A percentile compares a stretch with the other conserved stretches of the same genome.
phyloP scores from a whole-genome alignment of 2,888 invertebrate genomes.

The Reticulitermes lucifugus region DNA sequence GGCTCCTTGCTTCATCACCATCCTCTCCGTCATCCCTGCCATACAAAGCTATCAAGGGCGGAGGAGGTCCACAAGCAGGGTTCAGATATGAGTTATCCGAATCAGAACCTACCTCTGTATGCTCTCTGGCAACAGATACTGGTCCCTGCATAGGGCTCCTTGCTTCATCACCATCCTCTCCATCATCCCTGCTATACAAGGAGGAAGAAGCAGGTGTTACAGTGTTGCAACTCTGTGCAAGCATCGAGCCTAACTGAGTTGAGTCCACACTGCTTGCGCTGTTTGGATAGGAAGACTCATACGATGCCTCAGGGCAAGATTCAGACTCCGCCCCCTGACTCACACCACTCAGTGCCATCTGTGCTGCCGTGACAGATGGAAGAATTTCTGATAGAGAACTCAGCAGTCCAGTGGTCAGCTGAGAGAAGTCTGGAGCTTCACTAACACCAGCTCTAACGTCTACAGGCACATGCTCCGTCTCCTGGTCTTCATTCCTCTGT shows the following conservation, averaged over 20 bases:
- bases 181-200: background rate
- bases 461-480: constrained; percentile 23
- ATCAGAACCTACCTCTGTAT: background rate
- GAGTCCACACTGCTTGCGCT: constrained; percentile 34
- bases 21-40: background rate
- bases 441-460: background rate
- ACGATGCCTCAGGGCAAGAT: constrained; percentile 18
- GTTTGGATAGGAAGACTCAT: constrained; percentile 28
- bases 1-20: background rate
- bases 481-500: constrained; percentile 5
- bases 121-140: background rate
- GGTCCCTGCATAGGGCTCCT: background rate
- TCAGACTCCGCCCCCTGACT: constrained; percentile 11
- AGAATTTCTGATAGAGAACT: constrained; percentile 44
- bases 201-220: background rate
- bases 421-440: constrained; percentile 34
- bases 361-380: constrained; percentile 35
- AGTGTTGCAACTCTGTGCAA: constrained; percentile 36
- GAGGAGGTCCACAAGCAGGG: background rate
- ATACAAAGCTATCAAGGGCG: background rate
- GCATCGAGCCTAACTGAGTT: constrained; percentile 29
- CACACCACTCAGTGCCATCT: background rate
- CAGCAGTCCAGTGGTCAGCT: constrained; percentile 34
- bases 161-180: background rate
- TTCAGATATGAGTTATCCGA: background rate